Evolutionary conservation across 2,888 invertebrate species (phyloP).

Genomic region (Trachelus troglodyta): DNA sequence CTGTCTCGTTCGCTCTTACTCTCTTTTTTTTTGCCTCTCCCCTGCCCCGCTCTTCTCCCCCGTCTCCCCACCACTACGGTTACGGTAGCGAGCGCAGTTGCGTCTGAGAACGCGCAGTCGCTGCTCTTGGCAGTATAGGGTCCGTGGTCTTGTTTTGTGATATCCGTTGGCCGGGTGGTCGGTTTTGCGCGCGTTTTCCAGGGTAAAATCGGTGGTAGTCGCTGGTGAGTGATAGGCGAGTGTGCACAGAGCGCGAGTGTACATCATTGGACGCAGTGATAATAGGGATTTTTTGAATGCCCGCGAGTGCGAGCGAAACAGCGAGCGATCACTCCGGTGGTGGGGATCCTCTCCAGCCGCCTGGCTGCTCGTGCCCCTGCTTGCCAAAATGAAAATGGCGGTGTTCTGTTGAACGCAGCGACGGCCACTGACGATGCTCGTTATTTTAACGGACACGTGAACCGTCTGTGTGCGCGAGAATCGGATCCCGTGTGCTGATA

Average conservation of each 20-base stretch:
- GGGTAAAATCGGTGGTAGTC: slow-evolving; percentile 17
- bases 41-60: too few relatives aligned
- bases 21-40: not conserved
- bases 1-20: not conserved
- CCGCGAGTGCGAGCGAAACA: slow-evolving; percentile 13
- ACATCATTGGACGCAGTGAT: slow-evolving; percentile 9
- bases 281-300: slow-evolving; percentile 14
- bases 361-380: slow-evolving; percentile 22
- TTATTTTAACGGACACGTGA: slow-evolving; percentile 47
- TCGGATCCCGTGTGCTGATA: slow-evolving; percentile 12
- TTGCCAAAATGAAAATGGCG: slow-evolving; percentile 62
- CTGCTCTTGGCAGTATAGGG: slow-evolving; percentile 13
- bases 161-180: slow-evolving; percentile 22
- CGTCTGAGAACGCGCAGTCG: slow-evolving; percentile 41
- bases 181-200: slow-evolving; percentile 2
- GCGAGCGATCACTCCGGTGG: slow-evolving; percentile 17
- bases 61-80: slow-evolving; percentile 9
- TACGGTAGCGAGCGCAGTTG: slow-evolving; percentile 34
- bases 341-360: slow-evolving; percentile 3
- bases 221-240: slow-evolving; percentile 18
- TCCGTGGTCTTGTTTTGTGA: slow-evolving; percentile 33
- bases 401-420: slow-evolving; percentile 53
- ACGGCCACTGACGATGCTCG: slow-evolving; percentile 46
- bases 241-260: not conserved
- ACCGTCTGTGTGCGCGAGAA: slow-evolving; percentile 20